Evolutionary conservation across 1,140 invertebrate species (phyloP).

Genomic region (Caenorhabditis inopinata): DNA sequence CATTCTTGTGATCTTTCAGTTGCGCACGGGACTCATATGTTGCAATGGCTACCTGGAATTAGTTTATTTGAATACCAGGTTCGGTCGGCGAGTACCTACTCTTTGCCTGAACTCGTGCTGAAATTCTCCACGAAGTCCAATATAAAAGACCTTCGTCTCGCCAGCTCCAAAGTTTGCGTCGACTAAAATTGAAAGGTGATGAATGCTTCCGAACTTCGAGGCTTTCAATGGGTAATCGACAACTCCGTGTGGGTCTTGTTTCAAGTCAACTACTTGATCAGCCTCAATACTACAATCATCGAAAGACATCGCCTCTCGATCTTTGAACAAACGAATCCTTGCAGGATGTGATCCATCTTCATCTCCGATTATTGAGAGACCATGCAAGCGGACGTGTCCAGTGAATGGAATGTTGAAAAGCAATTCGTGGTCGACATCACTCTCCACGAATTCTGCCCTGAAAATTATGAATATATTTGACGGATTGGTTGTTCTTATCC

Average conservation of each 20-base stretch:
- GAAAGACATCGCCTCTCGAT: conserved; percentile 38
- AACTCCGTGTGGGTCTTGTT: conserved; percentile 33
- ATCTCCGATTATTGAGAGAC: conserved; percentile 37
- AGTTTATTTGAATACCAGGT: no score
- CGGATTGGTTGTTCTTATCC: not conserved
- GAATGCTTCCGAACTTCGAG: conserved; percentile 33
- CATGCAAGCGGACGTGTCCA: conserved; percentile 27
- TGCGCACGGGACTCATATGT: conserved; percentile 31
- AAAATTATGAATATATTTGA: not conserved
- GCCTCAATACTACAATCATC: conserved; percentile 38
- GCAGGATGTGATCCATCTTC: conserved; percentile 35
- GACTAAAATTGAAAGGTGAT: conserved; percentile 30
- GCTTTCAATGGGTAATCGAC: conserved; percentile 45
- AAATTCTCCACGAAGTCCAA: conserved; percentile 44
- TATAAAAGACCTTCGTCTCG: conserved; percentile 34
- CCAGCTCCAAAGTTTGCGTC: conserved; percentile 38
- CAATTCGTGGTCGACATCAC: conserved; percentile 39
- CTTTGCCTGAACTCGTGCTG: conserved; percentile 44
- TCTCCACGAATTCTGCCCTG: conserved; percentile 29
- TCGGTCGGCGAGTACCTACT: no score
- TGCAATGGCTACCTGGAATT: conserved; percentile 37
- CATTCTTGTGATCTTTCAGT: conserved; percentile 36
- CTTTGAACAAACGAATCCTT: conserved; percentile 35
- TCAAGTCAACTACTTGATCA: conserved; percentile 43
- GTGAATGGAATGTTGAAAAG: conserved; percentile 47